phyloP scores from a whole-genome alignment of 2,888 invertebrate genomes.

The Torymus texanus region DNA sequence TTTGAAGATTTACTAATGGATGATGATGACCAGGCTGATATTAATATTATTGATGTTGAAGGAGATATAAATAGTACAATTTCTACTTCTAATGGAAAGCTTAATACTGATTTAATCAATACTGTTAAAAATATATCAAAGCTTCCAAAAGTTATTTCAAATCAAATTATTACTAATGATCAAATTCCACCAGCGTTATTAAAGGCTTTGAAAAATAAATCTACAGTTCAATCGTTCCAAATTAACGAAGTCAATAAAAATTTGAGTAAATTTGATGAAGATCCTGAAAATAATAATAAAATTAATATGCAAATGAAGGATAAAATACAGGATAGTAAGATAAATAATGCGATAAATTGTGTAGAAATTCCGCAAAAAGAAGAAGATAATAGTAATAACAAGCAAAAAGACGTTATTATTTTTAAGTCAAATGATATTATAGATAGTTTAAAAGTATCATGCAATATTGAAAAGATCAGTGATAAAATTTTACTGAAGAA shows the following conservation, averaged over 20 bases:
- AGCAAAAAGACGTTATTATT: not conserved
- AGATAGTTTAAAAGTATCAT: slow-evolving; percentile 2
- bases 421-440: not conserved
- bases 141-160: slow-evolving; percentile 66
- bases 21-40: slow-evolving; percentile 54
- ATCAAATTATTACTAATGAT: slow-evolving; percentile 65
- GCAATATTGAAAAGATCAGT: slow-evolving; percentile 6
- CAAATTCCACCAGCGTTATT: slow-evolving; percentile 64
- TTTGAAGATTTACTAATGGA: slow-evolving; percentile 60
- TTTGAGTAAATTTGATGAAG: not conserved
- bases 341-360: not conserved
- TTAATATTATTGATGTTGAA: slow-evolving; percentile 11
- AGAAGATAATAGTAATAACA: not conserved
- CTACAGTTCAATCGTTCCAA: slow-evolving; percentile 2
- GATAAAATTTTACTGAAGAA: slow-evolving; percentile 22
- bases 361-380: slow-evolving; percentile 12
- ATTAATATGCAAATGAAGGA: slow-evolving; percentile 5
- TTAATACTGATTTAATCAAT: slow-evolving; percentile 16
- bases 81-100: not conserved
- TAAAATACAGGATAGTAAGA: slow-evolving; percentile 11
- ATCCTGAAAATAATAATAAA: slow-evolving; percentile 34
- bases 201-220: slow-evolving; percentile 59
- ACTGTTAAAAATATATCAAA: slow-evolving; percentile 42
- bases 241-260: slow-evolving; percentile 1
- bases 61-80: not conserved